Conservation (phyloP, 1,140 invertebrate species). For the Platyscapa corneri region DNA sequence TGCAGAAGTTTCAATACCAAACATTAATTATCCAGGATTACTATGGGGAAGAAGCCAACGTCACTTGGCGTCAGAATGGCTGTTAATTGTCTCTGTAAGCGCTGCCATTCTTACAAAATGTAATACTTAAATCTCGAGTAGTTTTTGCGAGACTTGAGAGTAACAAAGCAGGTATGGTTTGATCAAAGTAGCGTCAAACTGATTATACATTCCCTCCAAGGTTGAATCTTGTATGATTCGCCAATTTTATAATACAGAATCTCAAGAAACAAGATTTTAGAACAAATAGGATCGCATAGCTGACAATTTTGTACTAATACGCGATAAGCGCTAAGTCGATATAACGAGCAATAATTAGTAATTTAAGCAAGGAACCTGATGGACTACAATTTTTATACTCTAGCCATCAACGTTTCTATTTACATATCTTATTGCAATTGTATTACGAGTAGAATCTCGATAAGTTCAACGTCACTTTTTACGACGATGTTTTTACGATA, state of each 20-base stretch:
- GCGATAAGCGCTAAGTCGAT: slow-evolving; percentile 15
- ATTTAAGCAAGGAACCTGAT: slow-evolving; percentile 48
- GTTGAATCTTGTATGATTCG: slow-evolving; percentile 25
- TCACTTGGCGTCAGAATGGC: slow-evolving; percentile 61
- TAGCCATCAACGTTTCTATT: slow-evolving; percentile 39
- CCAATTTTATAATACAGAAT: slow-evolving; percentile 39
- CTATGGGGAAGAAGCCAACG: slow-evolving; percentile 62
- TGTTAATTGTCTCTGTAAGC: slow-evolving; percentile 53
- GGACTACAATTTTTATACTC: slow-evolving; percentile 49
- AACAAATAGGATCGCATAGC: slow-evolving; percentile 17
- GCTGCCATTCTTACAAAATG: slow-evolving; percentile 16
- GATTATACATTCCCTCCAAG: slow-evolving; percentile 51
- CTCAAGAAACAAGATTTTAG: slow-evolving; percentile 37
- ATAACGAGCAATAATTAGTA: slow-evolving; percentile 42
- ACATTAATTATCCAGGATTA: slow-evolving; percentile 82
- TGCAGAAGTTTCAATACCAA: slow-evolving; percentile 80
- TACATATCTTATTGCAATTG: slow-evolving; percentile 42
- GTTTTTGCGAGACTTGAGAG: not conserved
- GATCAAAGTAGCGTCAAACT: slow-evolving; percentile 2
- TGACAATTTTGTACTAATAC: slow-evolving; percentile 43
- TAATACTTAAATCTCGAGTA: slow-evolving; percentile 24
- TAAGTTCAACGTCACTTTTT: slow-evolving; percentile 46
- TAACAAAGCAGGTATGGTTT: slow-evolving; percentile 1
- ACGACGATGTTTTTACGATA: slow-evolving; percentile 40
- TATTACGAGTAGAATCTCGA: slow-evolving; percentile 46